Percentiles rank a stretch among this genome's conserved stretches.
Evolutionary conservation across 2,113 vertebrate species (phyloP).

Genomic region (Oncorhynchus nerka): DNA sequence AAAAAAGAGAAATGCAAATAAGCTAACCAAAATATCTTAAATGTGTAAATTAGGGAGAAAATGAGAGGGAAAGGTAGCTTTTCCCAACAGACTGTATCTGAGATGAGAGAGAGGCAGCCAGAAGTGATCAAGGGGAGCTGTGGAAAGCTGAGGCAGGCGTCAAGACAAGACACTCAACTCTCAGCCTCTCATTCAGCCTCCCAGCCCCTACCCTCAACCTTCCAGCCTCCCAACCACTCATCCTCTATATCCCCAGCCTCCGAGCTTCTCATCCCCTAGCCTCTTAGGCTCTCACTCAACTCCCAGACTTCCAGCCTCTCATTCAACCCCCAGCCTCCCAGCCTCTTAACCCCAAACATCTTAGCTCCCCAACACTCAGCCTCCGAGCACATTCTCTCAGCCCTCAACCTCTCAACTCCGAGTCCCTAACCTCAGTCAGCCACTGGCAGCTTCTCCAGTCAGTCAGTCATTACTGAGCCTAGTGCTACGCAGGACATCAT

Average conservation of each 20-base stretch:
- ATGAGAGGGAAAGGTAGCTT: constrained; percentile 92
- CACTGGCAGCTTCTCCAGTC: constrained; percentile 89
- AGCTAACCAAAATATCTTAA: constrained; percentile 98
- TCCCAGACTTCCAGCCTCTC: no score
- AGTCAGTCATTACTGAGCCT: constrained; percentile 94
- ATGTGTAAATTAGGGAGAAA: constrained; percentile 99
- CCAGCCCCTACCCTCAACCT: no score
- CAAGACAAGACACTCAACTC: constrained; percentile 75
- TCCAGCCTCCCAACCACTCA: no score
- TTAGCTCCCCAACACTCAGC: no score
- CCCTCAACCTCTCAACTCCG: no score
- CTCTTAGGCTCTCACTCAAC: no score
- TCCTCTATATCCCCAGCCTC: no score
- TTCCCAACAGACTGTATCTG: constrained; percentile 85
- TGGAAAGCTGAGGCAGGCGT: constrained; percentile 88
- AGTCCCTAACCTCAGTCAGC: constrained; percentile 54
- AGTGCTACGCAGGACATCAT: constrained; percentile 88
- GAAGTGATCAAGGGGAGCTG: constrained; percentile 91
- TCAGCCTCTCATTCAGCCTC: no score
- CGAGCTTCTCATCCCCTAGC: no score
- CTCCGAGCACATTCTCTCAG: no score
- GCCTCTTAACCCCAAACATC: no score
- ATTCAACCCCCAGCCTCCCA: no score
- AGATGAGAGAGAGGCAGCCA: constrained; percentile 89
- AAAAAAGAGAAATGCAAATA: constrained; percentile 91